Base-by-base conservation (phyloP, 2,797 vertebrate genomes). In the Pseudomugil tenellus region DNA sequence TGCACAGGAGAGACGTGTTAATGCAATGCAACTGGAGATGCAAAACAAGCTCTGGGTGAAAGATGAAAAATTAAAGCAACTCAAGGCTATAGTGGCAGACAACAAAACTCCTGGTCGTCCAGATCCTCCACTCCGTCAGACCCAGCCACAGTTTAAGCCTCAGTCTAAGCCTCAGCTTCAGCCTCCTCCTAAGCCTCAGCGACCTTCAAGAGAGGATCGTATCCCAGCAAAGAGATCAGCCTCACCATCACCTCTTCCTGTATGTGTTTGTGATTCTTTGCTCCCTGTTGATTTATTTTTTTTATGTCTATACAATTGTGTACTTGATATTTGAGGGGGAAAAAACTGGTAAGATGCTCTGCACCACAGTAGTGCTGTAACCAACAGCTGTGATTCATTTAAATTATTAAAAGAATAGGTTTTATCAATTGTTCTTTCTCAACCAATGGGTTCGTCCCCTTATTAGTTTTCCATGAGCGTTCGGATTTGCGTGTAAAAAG, bases 1-100 rank as follows among this genome's bases (percentile, higher is more conserved):
- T 56, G 17, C 53, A 37, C 74, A 95, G 98, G 96, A 96, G 51
- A 93, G 97, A 2, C 95, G 97, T 0, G 97, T 99, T 51, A 97
- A 97, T 6, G 97, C 96, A 3, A 98, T 96, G 81, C 96, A 98
- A 86, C 88, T 98, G 63, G 96, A 99, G 88, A 97, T 99, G 98
- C 97, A 99, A 89, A 99, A 98, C 89, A 98, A 98, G 76, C 95
- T 99, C 11, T 99, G 97, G 98, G 97, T 99, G 66, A 99, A 98
- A 79, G 97, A 99, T 0, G 98, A 99, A 83, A 99, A 99, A 66
- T 92, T 99, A 82, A 99, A 99, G 87, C 98, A 98, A 65, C 95
- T 99, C 3, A 99, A 98, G 85, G 98, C 97, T 48, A 98, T 99
- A 1, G 97, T 98, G 25, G 96, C 96, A 0, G 98, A 99, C 52